Base-by-base conservation (phyloP, 2,888 invertebrate species). In the Laspeyria flexula region DNA sequence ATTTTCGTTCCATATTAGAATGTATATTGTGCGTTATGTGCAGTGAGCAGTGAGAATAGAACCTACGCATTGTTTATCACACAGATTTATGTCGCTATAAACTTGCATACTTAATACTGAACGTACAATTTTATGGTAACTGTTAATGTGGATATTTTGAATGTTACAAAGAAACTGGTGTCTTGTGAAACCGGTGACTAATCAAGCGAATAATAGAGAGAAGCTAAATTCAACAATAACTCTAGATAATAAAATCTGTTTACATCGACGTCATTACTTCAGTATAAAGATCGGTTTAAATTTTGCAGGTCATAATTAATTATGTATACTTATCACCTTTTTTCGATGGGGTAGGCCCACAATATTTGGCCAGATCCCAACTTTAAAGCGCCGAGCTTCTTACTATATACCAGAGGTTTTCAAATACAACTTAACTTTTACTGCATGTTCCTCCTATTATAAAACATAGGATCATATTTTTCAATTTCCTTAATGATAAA, bases 1-100 rank as follows among this genome's bases (percentile, higher is more conserved):
- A 63, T 67, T 73, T 75, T 65, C 65, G 67, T 72, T 71, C 79
- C 77, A 78, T 81, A 81, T 85, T 80, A 78, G 77, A 80, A 79
- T 83, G 77, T 82, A 76, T 77, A 69, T 60, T 25, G 25, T 68
- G 60, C 66, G 65, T 75, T 78, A 75, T 73, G 77, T 76, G 73
- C n/a, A n/a, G n/a, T 70, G 61, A 60, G 73, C 75, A 68, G 75
- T 75, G 63, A 73, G 78, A 79, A 75, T 75, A 61, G 78, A 65
- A 64, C 84, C 82, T 77, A 84, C 85, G 79, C 81, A 60, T 68
- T 71, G 71, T 77, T 65, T 68, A 66, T 63, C 59, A 45, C 43
- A 34, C 37, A 42, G 62, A 65, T 68, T 74, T 76, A 76, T 63
- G 53, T 29, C 27, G 44, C 60, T 48, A 65, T 75, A 73, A 73